These are phyloP conservation scores for Corydoras maculifer DNA, from an alignment of 2,113 vertebrate genomes.

Conservation along the genomic window DNA sequence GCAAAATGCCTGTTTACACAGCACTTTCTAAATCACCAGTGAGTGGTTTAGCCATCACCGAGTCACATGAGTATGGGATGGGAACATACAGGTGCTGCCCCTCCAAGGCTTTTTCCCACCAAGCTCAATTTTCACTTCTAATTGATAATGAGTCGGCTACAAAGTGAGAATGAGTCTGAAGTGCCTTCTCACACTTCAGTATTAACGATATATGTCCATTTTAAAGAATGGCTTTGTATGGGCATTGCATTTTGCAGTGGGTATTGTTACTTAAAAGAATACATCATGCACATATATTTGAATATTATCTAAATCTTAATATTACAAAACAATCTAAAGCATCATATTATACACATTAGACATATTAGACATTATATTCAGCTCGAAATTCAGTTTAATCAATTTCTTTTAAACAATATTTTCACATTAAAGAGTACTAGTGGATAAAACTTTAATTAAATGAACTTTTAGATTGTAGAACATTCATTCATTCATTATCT, in stretches of 20 bases:
- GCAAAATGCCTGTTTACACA: slow-evolving; percentile 58
- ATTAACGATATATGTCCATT: not conserved
- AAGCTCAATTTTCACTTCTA: slow-evolving; percentile 46
- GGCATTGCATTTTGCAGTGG: not conserved
- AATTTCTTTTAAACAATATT: too few relatives aligned
- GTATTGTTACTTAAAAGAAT: not conserved
- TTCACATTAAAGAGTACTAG: too few relatives aligned
- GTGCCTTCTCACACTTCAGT: slow-evolving; percentile 24
- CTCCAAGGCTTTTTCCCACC: slow-evolving; percentile 39
- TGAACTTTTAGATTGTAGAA: too few relatives aligned
- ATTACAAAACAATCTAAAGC: too few relatives aligned
- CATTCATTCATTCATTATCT: too few relatives aligned
- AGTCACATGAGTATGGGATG: slow-evolving; percentile 28
- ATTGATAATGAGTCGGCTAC: slow-evolving; percentile 44
- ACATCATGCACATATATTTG: not conserved
- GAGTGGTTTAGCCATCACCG: slow-evolving; percentile 54
- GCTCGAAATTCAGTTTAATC: too few relatives aligned
- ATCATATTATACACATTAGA: too few relatives aligned
- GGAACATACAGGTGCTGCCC: slow-evolving; percentile 36
- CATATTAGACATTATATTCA: too few relatives aligned
- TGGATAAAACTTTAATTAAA: too few relatives aligned
- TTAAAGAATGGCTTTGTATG: not conserved
- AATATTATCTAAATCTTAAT: not conserved
- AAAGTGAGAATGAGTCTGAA: slow-evolving; percentile 38
- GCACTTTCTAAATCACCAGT: slow-evolving; percentile 62